Base-by-base conservation (phyloP, 37 sponge, comb jelly and placozoan genomes). In the Axinella damicornis region DNA sequence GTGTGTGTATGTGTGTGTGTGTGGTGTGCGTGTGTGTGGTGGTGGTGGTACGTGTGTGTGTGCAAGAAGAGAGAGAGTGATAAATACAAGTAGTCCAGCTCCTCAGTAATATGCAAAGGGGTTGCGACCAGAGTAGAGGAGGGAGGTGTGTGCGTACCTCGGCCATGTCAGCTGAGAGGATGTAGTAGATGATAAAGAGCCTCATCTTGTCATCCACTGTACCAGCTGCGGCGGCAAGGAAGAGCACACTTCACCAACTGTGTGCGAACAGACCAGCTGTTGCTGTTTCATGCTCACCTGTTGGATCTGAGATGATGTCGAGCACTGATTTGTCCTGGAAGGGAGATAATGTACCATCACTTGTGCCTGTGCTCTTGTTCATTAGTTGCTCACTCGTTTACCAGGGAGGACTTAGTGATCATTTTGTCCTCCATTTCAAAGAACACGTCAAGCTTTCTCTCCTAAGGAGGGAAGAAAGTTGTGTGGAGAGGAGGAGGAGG, bases 371-470 rank as follows among this genome's bases (percentile, higher is more conserved):
- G n/a, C 46, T 46, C 46, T 12, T 9, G 46, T 9, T 46, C 6
- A 12, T 12, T 9, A 46, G 6, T 46, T 9, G 9, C 46, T 46
- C 46, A 46, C 32, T 27, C 32, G 33, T 85, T 74, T 20, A 95
- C 95, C 66, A 94, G 65, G 24, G 99, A 84, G 2, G 99, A 83
- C 53, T 91, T 94, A 19, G 94, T 88, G 77, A 98, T 83, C 85
- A 98, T 85, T 77, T 96, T 96, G 81, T 98, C 99, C 64, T 98
- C 99, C 66, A 90, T 85, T 83, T 98, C 99, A 85, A 96, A 98
- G 78, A 94, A 94, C 38, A 80, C 62, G 77, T 98, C 99, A 41
- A 98, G 62, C 64, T 92, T 96, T 35, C 99, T 73, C 55, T 77
- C 83, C 96, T 96, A 34, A 17, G 33, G 31, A 70, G 24, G 46